phyloP scores from a whole-genome alignment of 2,888 invertebrate genomes.

The Seira ritae region DNA sequence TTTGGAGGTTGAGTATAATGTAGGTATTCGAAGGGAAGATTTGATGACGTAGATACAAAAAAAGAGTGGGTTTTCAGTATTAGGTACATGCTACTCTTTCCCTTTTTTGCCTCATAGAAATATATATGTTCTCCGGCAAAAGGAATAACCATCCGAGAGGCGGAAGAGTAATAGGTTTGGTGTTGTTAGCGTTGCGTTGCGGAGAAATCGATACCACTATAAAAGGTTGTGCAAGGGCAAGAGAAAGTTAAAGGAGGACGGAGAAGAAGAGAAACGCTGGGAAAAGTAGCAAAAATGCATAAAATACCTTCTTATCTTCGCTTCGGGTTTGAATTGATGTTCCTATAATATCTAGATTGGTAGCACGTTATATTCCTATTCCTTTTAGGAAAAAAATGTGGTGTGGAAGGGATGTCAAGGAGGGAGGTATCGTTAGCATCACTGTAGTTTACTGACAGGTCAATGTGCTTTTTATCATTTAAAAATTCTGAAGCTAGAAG shows the following conservation, averaged over 20 bases:
- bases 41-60: slow-evolving; percentile 52
- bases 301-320: slow-evolving; percentile 5
- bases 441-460: background rate
- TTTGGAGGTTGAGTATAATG: background rate
- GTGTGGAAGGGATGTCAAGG: background rate
- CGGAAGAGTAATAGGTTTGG: background rate
- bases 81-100: background rate
- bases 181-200: slow-evolving; percentile 24
- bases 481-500: background rate
- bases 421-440: background rate
- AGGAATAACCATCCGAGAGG: background rate
- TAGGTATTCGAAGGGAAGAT: slow-evolving; percentile 29
- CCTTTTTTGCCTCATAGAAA: background rate
- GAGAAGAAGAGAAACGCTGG: slow-evolving; percentile 32
- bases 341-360: no score
- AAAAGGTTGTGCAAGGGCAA: slow-evolving; percentile 69
- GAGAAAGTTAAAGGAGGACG: slow-evolving; percentile 57
- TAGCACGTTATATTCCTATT: no score
- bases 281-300: slow-evolving; percentile 27
- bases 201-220: slow-evolving; percentile 67
- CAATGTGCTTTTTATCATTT: slow-evolving; percentile 2
- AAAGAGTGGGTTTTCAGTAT: slow-evolving; percentile 31
- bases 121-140: background rate
- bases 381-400: background rate
- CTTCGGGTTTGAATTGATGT: background rate